Conservation (phyloP, 2,113 vertebrate genomes). For the Centrocercus urophasianus region DNA sequence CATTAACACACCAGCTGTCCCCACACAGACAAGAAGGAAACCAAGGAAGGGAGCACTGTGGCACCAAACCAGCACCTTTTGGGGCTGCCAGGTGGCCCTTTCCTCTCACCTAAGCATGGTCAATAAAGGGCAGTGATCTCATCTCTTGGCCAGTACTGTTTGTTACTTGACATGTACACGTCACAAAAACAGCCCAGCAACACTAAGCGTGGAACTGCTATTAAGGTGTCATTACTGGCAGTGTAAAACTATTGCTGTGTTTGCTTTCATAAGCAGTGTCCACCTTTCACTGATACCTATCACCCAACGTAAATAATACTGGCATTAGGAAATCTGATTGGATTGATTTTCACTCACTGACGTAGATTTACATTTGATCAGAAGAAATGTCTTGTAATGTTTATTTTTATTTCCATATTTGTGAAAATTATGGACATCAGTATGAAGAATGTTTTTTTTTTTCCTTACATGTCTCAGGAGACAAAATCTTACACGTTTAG, state of each 20-base stretch:
- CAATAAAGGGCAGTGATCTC: neutral
- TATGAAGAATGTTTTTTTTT: neutral
- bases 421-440: neutral
- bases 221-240: slow-evolving; percentile 6
- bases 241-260: neutral
- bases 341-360: neutral
- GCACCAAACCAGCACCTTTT: neutral
- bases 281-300: neutral
- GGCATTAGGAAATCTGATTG: neutral
- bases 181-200: neutral
- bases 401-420: neutral
- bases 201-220: neutral
- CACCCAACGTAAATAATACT: neutral
- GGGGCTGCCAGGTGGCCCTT: neutral
- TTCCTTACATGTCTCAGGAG: neutral
- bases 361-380: neutral
- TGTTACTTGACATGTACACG: neutral
- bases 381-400: neutral
- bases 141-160: slow-evolving; percentile 26
- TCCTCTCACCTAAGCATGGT: neutral
- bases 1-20: neutral
- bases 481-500: neutral
- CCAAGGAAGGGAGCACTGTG: neutral
- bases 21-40: neutral
- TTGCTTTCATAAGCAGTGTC: neutral